Conservation (phyloP, 2,797 vertebrate species). For the Semaprochilodus insignis region DNA sequence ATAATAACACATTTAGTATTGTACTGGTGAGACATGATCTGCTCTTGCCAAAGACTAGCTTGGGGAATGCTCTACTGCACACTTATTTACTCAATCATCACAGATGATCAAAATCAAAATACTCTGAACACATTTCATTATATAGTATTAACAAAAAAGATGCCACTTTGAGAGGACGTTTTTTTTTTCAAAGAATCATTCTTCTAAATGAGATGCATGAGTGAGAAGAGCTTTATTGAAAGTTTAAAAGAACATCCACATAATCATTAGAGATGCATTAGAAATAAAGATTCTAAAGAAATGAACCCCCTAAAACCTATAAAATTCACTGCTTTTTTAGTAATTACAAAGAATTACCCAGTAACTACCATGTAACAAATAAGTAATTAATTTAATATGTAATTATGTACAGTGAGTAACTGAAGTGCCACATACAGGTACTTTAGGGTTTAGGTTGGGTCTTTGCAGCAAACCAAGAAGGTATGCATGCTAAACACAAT, state of each 20-base stretch:
- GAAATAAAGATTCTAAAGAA: neutral
- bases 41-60: neutral
- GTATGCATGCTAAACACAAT: neutral
- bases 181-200: neutral
- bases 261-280: neutral
- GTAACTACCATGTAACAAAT: neutral
- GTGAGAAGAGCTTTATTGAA: no score
- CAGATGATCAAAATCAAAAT: neutral
- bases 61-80: neutral
- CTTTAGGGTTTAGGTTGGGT: neutral
- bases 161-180: neutral
- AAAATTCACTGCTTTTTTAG: no score
- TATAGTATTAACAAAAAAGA: neutral
- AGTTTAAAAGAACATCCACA: no score
- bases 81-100: slow-evolving; percentile 23
- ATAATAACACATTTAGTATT: neutral
- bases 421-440: neutral
- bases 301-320: neutral
- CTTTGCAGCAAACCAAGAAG: neutral
- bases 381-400: no score
- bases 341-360: neutral
- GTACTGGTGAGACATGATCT: neutral
- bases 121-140: neutral
- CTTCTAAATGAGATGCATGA: neutral
- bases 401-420: no score